Conservation (phyloP, 2,797 vertebrate species). For the Aphelocoma californica region DNA sequence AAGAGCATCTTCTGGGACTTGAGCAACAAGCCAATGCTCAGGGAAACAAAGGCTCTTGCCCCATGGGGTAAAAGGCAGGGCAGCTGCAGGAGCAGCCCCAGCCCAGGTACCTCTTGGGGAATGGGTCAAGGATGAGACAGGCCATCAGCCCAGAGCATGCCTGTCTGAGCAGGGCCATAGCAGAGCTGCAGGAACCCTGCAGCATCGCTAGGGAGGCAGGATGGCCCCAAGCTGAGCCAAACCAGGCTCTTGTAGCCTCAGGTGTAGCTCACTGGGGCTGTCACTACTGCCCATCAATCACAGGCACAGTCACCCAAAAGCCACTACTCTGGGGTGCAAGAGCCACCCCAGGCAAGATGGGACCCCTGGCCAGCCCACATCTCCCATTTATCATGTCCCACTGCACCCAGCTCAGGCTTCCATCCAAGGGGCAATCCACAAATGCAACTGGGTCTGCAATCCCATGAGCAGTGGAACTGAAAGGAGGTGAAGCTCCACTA, state of each 20-base stretch:
- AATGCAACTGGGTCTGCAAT: background rate
- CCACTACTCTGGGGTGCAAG: fast-evolving
- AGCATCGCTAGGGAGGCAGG: fast-evolving
- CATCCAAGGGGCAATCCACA: background rate
- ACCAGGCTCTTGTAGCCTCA: background rate
- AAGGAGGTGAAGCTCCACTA: background rate
- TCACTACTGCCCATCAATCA: background rate
- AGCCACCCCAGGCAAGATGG: background rate
- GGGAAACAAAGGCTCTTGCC: background rate
- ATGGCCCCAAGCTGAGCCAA: background rate
- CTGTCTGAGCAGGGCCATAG: fast-evolving
- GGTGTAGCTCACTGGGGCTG: background rate
- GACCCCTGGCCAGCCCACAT: background rate
- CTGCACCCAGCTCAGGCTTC: background rate
- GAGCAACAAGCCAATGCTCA: background rate
- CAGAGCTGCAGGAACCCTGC: background rate
- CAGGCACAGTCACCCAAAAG: background rate
- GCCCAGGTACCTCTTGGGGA: background rate
- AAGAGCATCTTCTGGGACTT: background rate
- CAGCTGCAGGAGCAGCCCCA: background rate
- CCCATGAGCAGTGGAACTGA: background rate
- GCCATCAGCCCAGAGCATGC: background rate
- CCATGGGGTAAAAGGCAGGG: background rate
- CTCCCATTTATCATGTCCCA: background rate
- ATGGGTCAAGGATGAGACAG: background rate